Evolutionary conservation across 1,140 invertebrate genomes (phyloP), one percentile per base, ranked within the genome.

Genomic region (Bombus impatiens): DNA sequence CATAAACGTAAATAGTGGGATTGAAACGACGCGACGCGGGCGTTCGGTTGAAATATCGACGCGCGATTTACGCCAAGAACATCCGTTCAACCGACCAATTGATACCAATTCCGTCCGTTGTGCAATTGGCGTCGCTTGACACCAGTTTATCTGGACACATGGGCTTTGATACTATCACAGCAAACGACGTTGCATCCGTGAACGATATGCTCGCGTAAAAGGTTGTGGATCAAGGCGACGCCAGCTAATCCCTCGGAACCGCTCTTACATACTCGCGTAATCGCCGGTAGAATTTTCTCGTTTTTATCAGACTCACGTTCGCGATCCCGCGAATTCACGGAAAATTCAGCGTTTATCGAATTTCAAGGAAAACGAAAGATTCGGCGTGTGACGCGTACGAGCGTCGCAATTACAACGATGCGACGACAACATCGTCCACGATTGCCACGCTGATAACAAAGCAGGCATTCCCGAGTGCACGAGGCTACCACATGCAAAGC

Each of bases 31-130:
- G 47, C 47, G 47, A 18, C 47, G 47, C 47, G 5, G 18, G 3
- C 28, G 18, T 35, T n/a, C 65, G 4, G 5, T 25, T 82, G 42
- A 67, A 86, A 74, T 87, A 91, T 91, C 86, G 87, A 82, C 65
- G 79, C 83, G 59, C 62, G 78, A 91, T 90, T 92, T 92, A 84
- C 91, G 91, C 90, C 90, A 89, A 62, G 37, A 72, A 32, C 25
- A 65, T 76, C 86, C 47, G 68, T 47, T 72, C 77, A 57, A 76
- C 75, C 70, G 35, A 68, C 57, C 87, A 91, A 93, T 93, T 93
- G 89, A 82, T 89, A 84, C 78, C 90, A 93, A 93, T 93, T 92
- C 84, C 76, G 77, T 42, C 68, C 80, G 90, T 91, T 92, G 88
- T 86, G 72, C 87, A 89, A 90, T 92, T 89, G 87, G 81, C 89